These are phyloP conservation scores for Periparus ater DNA, from an alignment of 2,797 vertebrate species.

Conservation along the genomic window DNA sequence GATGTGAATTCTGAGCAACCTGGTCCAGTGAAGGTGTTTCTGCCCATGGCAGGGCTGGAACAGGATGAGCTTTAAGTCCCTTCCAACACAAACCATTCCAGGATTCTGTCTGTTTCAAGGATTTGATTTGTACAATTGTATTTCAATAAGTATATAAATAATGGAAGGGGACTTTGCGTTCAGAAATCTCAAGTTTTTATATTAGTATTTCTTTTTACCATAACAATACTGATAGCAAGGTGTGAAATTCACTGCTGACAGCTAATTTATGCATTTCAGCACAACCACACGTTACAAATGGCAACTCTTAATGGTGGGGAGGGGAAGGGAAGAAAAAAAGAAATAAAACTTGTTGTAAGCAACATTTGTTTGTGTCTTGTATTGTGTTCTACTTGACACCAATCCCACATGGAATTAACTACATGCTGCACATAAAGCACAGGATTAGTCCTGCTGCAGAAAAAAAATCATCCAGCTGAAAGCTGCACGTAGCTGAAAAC, in stretches of 20 bases:
- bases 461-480: background rate
- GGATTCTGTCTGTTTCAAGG: background rate
- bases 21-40: background rate
- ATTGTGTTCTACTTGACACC: background rate
- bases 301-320: background rate
- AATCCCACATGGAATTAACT: background rate
- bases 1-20: background rate
- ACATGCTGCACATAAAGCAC: background rate
- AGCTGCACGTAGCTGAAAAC: background rate
- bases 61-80: background rate
- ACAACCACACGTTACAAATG: background rate
- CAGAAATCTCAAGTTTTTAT: background rate
- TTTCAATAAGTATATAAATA: background rate
- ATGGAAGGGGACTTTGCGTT: background rate
- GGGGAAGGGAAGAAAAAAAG: accelerated
- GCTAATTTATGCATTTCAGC: background rate
- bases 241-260: background rate
- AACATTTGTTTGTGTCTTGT: background rate
- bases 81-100: background rate
- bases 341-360: background rate
- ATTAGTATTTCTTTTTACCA: background rate
- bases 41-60: background rate
- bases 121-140: background rate
- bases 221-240: background rate
- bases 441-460: background rate